These are phyloP conservation scores for Rhegmatorhina hoffmannsi DNA, from an alignment of 2,113 vertebrate species.

Conservation along the genomic window DNA sequence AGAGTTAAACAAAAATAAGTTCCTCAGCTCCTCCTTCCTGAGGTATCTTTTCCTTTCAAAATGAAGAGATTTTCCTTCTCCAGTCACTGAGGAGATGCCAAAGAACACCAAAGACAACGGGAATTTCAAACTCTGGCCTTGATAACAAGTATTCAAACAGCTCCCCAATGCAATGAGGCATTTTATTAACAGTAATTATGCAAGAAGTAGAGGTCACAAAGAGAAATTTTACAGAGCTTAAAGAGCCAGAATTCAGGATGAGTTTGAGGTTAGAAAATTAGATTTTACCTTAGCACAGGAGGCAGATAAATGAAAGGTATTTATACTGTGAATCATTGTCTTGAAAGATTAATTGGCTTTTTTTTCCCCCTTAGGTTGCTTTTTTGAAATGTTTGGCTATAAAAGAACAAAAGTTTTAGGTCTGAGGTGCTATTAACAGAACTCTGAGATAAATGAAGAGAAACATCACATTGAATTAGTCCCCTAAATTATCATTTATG, in stretches of 20 bases:
- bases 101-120: not conserved
- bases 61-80: not conserved
- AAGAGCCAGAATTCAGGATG: not conserved
- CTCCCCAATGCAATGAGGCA: not conserved
- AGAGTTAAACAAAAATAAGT: not conserved
- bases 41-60: not conserved
- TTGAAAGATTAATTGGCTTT: not conserved
- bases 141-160: not conserved
- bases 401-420: not conserved
- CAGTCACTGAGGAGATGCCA: not conserved
- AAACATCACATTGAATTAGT: not conserved
- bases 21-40: not conserved
- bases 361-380: not conserved
- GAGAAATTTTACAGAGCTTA: not conserved
- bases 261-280: not conserved
- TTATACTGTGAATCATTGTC: not conserved
- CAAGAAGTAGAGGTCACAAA: conserved; percentile 9
- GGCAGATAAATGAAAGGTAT: not conserved
- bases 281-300: not conserved
- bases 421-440: not conserved
- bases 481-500: not conserved
- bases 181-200: not conserved
- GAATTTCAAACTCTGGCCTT: not conserved
- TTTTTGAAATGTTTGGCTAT: not conserved
- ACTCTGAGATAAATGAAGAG: not conserved